phyloP scores from a whole-genome alignment of 23 tunicate species.

The Halocynthia aurantium region DNA sequence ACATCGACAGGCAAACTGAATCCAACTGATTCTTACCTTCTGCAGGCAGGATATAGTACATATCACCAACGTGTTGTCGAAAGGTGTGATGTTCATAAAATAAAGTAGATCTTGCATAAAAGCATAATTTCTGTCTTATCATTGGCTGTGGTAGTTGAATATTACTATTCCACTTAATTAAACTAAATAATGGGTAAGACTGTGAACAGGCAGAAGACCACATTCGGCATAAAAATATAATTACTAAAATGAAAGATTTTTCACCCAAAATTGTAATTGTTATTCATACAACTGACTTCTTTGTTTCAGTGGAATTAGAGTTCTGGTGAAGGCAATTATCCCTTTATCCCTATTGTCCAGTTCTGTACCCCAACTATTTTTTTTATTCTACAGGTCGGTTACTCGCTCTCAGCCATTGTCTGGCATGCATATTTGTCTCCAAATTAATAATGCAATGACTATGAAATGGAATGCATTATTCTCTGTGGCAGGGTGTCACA shows the following conservation, averaged over 20 bases:
- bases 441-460: background rate
- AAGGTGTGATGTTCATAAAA: background rate
- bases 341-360: background rate
- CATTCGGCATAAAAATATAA: too few relatives aligned
- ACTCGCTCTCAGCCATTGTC: constrained; percentile 3
- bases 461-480: constrained; percentile 6
- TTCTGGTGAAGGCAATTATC: background rate
- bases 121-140: background rate
- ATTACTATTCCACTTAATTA: too few relatives aligned
- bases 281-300: background rate
- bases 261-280: background rate
- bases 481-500: constrained; percentile 2
- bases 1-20: background rate
- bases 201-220: too few relatives aligned
- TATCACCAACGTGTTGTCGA: constrained; percentile 3
- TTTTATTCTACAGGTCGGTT: background rate
- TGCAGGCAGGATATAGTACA: constrained; percentile 23
- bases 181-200: too few relatives aligned
- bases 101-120: background rate
- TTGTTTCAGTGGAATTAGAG: background rate
- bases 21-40: background rate
- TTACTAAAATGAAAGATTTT: too few relatives aligned
- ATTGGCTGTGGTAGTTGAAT: background rate
- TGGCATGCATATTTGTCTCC: background rate
- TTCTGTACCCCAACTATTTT: background rate